Conservation (phyloP, 2,113 vertebrate species). For the Dasyurus viverrinus region DNA sequence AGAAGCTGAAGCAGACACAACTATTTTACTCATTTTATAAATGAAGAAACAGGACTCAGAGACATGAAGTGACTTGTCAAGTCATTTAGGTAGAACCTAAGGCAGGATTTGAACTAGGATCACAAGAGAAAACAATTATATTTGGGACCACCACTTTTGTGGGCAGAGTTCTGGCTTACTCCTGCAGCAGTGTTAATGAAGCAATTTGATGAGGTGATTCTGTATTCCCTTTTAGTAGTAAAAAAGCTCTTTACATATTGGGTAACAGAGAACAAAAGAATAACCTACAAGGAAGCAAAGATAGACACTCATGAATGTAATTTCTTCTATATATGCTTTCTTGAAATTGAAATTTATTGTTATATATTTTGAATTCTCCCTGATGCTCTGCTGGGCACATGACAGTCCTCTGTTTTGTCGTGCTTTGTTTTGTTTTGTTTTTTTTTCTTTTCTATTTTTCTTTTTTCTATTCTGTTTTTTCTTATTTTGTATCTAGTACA, state of each 20-base stretch:
- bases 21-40: neutral
- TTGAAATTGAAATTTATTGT: no score
- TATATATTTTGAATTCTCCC: no score
- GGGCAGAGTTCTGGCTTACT: neutral
- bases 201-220: neutral
- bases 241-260: neutral
- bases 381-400: no score
- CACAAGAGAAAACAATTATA: neutral
- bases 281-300: no score
- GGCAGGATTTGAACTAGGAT: neutral
- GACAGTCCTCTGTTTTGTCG: no score
- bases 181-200: neutral
- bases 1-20: neutral
- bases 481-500: no score
- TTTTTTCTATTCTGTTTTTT: no score
- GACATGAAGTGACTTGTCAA: neutral
- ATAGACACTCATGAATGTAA: no score
- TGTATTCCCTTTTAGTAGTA: neutral
- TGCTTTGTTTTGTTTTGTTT: no score
- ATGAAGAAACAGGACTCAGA: neutral
- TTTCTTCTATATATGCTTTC: no score
- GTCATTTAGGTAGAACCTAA: neutral
- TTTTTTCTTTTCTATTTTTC: no score
- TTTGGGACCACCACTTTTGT: neutral
- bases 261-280: no score